Evolutionary conservation across 2,888 invertebrate genomes (phyloP), one percentile per base, ranked within the genome.

Genomic region (Glaucopsyche alexis): DNA sequence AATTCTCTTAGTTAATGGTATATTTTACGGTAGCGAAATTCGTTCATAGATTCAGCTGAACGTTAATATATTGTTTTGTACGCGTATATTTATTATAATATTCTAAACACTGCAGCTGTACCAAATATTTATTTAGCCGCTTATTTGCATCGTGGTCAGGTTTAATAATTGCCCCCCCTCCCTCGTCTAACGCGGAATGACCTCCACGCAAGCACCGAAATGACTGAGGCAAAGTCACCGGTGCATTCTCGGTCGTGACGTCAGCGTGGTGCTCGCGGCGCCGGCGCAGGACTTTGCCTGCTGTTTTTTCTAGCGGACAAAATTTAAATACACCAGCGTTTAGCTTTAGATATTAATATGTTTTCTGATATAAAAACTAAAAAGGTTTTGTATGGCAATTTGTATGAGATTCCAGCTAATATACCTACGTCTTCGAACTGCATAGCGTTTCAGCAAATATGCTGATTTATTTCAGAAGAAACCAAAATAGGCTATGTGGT

Each of bases 191-290:
- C 60, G 60, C 29, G 60, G 16, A 60, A 13, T 60, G 60, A 60
- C 60, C 60, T 60, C 60, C 60, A 60, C 60, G 60, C 60, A 29
- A 60, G 60, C 60, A 60, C 29, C 29, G 60, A 60, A 29, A 29
- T 13, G 60, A 38, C 60, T 60, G 29, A 60, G 60, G 13, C 60
- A 60, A 60, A 60, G 60, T 60, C 60, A 38, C 60, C 60, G 60
- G 29, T 60, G 60, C 60, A 60, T 60, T 60, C 60, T 60, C 60
- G 60, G 13, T 6, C 13, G 14, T 60, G 60, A 60, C 60, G 60
- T 60, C 60, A 60, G 60, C 19, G 55, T 9, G 5, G 55, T 16
- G 55, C 19, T 19, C 9, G 55, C 55, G 50, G n/a, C 47, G 13
- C 47, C 8, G 50, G 11, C 11, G 19, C 19, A 11, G 29, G 60